Conservation (phyloP, 2,113 vertebrate genomes). For the Tragelaphus imberbis region DNA sequence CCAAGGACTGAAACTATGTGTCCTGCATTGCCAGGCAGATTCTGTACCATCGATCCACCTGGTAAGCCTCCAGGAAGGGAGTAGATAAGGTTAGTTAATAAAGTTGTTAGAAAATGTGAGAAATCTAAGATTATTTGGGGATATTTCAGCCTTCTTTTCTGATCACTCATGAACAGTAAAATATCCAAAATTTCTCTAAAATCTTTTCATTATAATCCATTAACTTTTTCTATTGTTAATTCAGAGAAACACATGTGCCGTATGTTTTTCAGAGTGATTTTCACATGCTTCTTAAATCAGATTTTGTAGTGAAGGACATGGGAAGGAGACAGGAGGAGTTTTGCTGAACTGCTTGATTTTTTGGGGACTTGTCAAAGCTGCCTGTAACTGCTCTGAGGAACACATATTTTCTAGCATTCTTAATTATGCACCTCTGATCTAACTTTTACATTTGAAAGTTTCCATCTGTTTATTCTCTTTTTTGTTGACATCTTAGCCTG, state of each 20-base stretch:
- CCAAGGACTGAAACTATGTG: background rate
- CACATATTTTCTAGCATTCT: slow-evolving; percentile 7
- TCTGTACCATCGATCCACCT: background rate
- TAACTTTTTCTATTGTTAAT: background rate
- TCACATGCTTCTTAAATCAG: background rate
- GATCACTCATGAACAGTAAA: background rate
- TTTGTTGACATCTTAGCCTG: background rate
- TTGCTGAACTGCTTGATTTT: background rate
- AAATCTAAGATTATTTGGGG: background rate
- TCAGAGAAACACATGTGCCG: background rate
- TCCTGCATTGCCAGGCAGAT: background rate
- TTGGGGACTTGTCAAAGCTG: slow-evolving; percentile 26
- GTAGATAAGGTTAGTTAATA: background rate
- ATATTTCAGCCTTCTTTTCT: background rate
- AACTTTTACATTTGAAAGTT: slow-evolving; percentile 28
- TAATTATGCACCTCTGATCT: background rate
- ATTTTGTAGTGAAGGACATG: background rate
- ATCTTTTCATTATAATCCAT: background rate
- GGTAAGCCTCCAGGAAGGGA: background rate
- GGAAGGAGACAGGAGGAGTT: slow-evolving; percentile 28
- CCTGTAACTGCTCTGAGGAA: background rate
- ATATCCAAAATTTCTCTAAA: background rate
- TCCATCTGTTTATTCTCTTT: slow-evolving; percentile 10
- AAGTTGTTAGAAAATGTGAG: background rate
- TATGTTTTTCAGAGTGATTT: slow-evolving; percentile 12